Evolutionary conservation across 2,797 vertebrate genomes (phyloP).

Genomic region (Dipus sagitta): DNA sequence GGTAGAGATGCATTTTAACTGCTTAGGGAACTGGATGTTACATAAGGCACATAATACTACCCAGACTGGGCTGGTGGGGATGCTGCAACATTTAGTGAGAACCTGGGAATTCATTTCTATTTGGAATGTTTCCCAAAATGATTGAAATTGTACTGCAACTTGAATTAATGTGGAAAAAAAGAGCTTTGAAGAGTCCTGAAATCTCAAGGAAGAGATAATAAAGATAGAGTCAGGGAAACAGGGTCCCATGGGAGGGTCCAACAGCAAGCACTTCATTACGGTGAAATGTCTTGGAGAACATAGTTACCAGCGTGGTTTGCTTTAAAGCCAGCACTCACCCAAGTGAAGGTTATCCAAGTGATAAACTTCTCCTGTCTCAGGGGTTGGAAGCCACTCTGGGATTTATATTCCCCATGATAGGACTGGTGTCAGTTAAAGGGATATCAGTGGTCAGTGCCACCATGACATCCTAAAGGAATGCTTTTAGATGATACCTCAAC

Average conservation of each 20-base stretch:
- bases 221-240: conserved; percentile 26
- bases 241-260: neutral
- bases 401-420: conserved; percentile 58
- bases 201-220: conserved; percentile 59
- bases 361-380: conserved; percentile 67
- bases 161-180: conserved; percentile 68
- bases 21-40: conserved; percentile 61
- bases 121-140: conserved; percentile 66
- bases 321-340: neutral
- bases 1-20: conserved; percentile 56
- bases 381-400: conserved; percentile 66
- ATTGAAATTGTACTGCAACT: conserved; percentile 13
- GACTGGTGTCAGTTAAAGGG: conserved; percentile 25
- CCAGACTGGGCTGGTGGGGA: conserved; percentile 31
- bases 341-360: neutral
- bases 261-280: neutral
- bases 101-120: conserved; percentile 65
- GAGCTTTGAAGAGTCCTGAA: conserved; percentile 33
- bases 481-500: conserved; percentile 43
- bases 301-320: neutral
- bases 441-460: neutral
- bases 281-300: neutral
- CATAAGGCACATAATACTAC: conserved; percentile 66
- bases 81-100: conserved; percentile 53
- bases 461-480: conserved; percentile 54